Conservation (phyloP, 2,113 vertebrate species). For the Dipodomys ordii region DNA sequence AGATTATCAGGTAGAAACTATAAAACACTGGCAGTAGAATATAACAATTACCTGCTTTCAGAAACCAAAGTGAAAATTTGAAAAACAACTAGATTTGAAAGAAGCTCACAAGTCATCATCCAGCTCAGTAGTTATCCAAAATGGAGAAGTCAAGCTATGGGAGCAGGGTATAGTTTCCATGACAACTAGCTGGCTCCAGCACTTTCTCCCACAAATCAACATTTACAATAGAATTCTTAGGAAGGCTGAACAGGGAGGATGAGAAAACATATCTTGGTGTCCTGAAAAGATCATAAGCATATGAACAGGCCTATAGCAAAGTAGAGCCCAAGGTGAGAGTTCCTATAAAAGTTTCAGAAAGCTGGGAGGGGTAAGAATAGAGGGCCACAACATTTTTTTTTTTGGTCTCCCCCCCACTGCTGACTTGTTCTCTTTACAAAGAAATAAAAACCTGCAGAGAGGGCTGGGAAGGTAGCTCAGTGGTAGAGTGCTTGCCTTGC, state of each 20-base stretch:
- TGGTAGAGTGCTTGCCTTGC: too few relatives aligned
- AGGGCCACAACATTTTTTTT: neutral
- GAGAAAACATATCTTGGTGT: slow-evolving; percentile 43
- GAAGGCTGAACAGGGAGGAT: slow-evolving; percentile 75
- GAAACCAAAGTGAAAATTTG: neutral
- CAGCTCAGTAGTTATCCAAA: slow-evolving; percentile 54
- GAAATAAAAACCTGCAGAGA: slow-evolving; percentile 40
- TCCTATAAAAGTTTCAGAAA: neutral
- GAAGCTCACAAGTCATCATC: slow-evolving; percentile 39
- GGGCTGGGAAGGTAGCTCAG: too few relatives aligned
- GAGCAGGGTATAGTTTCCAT: slow-evolving; percentile 59
- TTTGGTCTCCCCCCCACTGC: neutral
- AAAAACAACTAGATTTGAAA: slow-evolving; percentile 42
- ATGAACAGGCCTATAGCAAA: neutral
- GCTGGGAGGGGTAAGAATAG: neutral
- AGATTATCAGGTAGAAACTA: neutral
- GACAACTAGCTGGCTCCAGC: slow-evolving; percentile 65
- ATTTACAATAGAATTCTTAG: slow-evolving; percentile 81
- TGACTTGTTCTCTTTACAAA: slow-evolving; percentile 43
- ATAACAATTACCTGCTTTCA: neutral
- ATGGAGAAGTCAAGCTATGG: slow-evolving; percentile 19
- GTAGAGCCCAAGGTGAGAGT: slow-evolving; percentile 43
- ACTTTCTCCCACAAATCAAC: slow-evolving; percentile 68
- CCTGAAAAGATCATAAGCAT: neutral
- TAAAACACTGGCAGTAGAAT: neutral